Percentiles rank a stretch among this genome's conserved stretches.
These are phyloP conservation scores for Leptodirus hochenwartii DNA, from an alignment of 2,888 invertebrate species.

Conservation along the genomic window DNA sequence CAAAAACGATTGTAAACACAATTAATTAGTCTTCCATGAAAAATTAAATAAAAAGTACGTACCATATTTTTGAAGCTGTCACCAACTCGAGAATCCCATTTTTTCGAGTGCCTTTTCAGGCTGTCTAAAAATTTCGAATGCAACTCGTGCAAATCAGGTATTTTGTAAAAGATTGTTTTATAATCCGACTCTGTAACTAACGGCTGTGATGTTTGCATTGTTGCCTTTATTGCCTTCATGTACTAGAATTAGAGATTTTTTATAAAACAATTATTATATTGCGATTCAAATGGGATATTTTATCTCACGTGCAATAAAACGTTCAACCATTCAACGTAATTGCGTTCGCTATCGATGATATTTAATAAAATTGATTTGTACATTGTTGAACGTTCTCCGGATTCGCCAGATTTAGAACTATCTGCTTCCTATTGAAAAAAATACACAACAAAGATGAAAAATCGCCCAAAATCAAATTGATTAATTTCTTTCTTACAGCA, in stretches of 20 bases:
- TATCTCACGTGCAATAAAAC: slow-evolving; percentile 82
- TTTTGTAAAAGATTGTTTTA: slow-evolving; percentile 81
- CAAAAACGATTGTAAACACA: too few relatives aligned
- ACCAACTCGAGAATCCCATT: slow-evolving; percentile 66
- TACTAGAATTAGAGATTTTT: slow-evolving; percentile 39
- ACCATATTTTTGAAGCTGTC: slow-evolving; percentile 74
- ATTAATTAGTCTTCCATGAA: too few relatives aligned
- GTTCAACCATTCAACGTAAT: slow-evolving; percentile 77
- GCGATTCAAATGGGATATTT: slow-evolving; percentile 15
- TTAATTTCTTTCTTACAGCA: slow-evolving; percentile 8
- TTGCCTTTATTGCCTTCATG: slow-evolving; percentile 80
- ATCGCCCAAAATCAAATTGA: slow-evolving; percentile 1
- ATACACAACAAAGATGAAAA: neutral
- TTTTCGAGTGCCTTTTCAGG: slow-evolving; percentile 46
- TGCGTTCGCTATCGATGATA: slow-evolving; percentile 79
- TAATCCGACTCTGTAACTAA: slow-evolving; percentile 79
- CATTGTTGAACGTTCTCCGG: slow-evolving; percentile 72
- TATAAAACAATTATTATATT: slow-evolving; percentile 5
- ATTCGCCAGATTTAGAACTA: too few relatives aligned
- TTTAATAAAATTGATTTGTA: slow-evolving; percentile 76
- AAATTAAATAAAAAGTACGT: slow-evolving; percentile 15
- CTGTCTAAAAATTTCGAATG: slow-evolving; percentile 71
- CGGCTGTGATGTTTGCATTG: slow-evolving; percentile 72
- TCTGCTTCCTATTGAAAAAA: too few relatives aligned
- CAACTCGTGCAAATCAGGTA: slow-evolving; percentile 67